Evolutionary conservation across 2,797 vertebrate genomes (phyloP).

Genomic region (Epinephelus malabaricus): DNA sequence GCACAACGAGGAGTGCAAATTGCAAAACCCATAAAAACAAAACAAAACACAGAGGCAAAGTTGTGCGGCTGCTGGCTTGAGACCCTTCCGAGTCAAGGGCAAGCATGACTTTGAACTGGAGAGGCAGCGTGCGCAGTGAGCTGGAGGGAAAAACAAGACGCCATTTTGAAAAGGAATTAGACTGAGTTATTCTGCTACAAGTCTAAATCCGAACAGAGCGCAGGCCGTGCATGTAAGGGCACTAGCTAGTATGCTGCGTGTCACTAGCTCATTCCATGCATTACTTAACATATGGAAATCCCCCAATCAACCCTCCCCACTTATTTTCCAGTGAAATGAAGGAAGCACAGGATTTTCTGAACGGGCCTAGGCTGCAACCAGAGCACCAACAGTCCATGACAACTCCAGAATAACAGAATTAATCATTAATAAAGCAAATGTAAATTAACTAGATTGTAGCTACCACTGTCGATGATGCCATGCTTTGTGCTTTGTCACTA

Average conservation of each 20-base stretch:
- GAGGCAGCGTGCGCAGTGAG: constrained; percentile 75
- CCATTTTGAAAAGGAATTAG: constrained; percentile 85
- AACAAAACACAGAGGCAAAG: constrained; percentile 44
- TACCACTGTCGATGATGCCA: not conserved
- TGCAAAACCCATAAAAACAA: constrained; percentile 31
- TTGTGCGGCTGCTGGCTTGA: constrained; percentile 66
- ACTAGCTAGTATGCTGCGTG: constrained; percentile 64
- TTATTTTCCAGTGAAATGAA: constrained; percentile 65
- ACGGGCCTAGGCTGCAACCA: constrained; percentile 36
- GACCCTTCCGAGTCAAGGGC: constrained; percentile 70
- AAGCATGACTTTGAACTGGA: constrained; percentile 75
- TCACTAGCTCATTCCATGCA: constrained; percentile 77
- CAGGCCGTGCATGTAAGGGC: constrained; percentile 63
- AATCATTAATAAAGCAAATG: constrained; percentile 18
- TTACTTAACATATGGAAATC: constrained; percentile 84
- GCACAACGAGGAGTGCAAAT: constrained; percentile 48
- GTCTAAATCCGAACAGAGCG: constrained; percentile 69
- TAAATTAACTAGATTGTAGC: not conserved
- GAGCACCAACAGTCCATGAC: constrained; percentile 21
- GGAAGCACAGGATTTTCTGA: constrained; percentile 55
- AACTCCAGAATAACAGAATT: constrained; percentile 29
- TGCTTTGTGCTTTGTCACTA: constrained; percentile 1
- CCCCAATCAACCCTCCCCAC: constrained; percentile 70
- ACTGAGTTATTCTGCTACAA: constrained; percentile 74
- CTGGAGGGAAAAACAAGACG: constrained; percentile 81